phyloP scores from a whole-genome alignment of 2,888 invertebrate species.

The Monochamus alternatus region DNA sequence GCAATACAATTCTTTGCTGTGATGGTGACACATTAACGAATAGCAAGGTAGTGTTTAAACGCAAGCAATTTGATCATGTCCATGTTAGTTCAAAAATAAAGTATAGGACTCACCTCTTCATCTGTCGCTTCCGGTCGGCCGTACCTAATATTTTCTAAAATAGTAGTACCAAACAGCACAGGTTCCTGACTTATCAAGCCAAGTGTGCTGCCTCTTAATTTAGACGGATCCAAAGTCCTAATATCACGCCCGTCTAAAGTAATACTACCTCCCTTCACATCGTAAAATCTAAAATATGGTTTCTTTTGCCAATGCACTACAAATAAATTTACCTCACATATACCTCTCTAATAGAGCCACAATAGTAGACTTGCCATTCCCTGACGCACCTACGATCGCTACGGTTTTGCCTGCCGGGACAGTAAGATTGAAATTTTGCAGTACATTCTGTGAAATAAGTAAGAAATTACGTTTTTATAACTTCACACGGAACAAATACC shows the following conservation, averaged over 20 bases:
- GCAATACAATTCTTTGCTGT: too few relatives aligned
- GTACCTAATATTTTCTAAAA: slow-evolving; percentile 95
- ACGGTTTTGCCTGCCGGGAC: slow-evolving; percentile 92
- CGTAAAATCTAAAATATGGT: slow-evolving; percentile 81
- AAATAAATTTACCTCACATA: neutral
- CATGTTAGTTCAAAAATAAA: too few relatives aligned
- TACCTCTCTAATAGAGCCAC: slow-evolving; percentile 90
- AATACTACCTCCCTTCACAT: slow-evolving; percentile 81
- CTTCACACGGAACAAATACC: slow-evolving; percentile 60
- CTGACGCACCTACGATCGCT: slow-evolving; percentile 94
- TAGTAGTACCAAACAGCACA: slow-evolving; percentile 91
- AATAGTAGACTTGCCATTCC: slow-evolving; percentile 96
- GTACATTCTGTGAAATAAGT: slow-evolving; percentile 75
- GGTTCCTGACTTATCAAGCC: slow-evolving; percentile 97
- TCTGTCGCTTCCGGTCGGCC: slow-evolving; percentile 82
- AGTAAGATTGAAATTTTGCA: slow-evolving; percentile 86
- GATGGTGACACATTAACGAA: too few relatives aligned
- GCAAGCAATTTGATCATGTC: too few relatives aligned
- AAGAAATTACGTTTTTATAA: neutral
- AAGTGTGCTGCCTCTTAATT: slow-evolving; percentile 88
- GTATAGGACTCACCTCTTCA: slow-evolving; percentile 70
- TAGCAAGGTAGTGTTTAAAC: too few relatives aligned
- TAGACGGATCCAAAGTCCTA: slow-evolving; percentile 81
- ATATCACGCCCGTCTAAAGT: slow-evolving; percentile 85
- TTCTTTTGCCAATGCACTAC: neutral